Percentiles rank a stretch among this genome's conserved stretches.
phyloP scores from a whole-genome alignment of 2,888 invertebrate species.

The Nymphalis urticae region DNA sequence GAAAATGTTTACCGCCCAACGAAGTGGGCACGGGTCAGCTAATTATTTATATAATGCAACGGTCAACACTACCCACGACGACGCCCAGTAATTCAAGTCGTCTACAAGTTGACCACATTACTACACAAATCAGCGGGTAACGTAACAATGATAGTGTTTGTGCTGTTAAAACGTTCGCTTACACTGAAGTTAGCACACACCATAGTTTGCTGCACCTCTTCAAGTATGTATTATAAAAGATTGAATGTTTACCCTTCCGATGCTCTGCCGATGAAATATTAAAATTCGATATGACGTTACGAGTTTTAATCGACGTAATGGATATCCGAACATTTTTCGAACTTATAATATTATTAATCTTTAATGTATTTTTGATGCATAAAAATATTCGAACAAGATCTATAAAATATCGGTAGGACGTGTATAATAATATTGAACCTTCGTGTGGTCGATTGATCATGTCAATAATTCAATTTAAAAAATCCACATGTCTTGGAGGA shows the following conservation, averaged over 20 bases:
- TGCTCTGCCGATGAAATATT: conserved; percentile 23
- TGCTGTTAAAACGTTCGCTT: not conserved
- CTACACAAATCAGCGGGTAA: not conserved
- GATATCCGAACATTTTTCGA: conserved; percentile 12
- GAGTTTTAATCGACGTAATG: conserved; percentile 26
- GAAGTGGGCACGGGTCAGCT: too few species aligned
- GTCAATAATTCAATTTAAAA: too few species aligned
- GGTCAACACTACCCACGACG: not conserved
- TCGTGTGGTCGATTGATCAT: too few species aligned
- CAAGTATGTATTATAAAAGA: conserved; percentile 18
- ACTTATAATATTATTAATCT: not conserved
- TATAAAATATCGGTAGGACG: too few species aligned
- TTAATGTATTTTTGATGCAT: too few species aligned
- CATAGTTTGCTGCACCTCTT: conserved; percentile 12
- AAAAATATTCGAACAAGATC: too few species aligned
- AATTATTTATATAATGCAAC: not conserved
- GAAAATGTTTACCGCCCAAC: too few species aligned
- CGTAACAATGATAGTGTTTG: too few species aligned
- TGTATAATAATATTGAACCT: too few species aligned
- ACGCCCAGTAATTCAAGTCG: not conserved
- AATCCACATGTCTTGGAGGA: too few species aligned
- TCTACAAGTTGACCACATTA: not conserved
- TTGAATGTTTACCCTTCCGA: conserved; percentile 18
- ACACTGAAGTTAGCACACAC: not conserved
- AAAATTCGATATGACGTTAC: conserved; percentile 22